These are phyloP conservation scores for Zaprionus gabonicus DNA, from an alignment of 1,140 invertebrate species.

Conservation along the genomic window DNA sequence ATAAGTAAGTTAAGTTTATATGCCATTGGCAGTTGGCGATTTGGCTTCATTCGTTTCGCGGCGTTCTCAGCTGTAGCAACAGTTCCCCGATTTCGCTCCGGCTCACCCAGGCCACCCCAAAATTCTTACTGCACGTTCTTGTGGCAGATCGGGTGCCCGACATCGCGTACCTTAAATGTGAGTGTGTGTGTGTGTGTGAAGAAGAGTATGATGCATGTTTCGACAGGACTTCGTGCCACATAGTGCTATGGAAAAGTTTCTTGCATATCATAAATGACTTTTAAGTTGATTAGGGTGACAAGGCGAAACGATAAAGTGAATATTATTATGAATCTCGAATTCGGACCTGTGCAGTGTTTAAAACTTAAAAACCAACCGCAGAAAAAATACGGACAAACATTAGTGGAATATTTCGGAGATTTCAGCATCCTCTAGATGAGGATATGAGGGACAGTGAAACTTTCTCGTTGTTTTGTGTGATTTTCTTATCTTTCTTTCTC, in stretches of 20 bases:
- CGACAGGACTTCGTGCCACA: conserved; percentile 18
- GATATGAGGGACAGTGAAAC: not conserved
- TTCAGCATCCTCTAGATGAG: not conserved
- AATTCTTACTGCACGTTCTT: not conserved
- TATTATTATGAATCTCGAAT: conserved; percentile 12
- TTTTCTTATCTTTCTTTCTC: conserved; percentile 1
- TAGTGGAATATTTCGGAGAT: not conserved
- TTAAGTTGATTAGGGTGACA: not conserved
- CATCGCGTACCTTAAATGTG: conserved; percentile 25
- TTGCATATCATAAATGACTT: conserved; percentile 34
- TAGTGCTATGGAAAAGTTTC: conserved; percentile 57
- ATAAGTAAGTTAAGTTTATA: conserved; percentile 63
- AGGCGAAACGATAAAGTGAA: conserved; percentile 29
- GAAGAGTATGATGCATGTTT: not conserved
- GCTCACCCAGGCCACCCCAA: conserved; percentile 1
- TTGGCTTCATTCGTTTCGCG: conserved; percentile 78
- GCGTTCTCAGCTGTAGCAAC: conserved; percentile 67
- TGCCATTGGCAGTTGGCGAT: conserved; percentile 72
- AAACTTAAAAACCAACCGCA: not conserved
- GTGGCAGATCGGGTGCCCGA: conserved; percentile 21
- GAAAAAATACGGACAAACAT: not conserved
- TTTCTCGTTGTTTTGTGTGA: conserved; percentile 20
- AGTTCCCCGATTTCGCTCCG: conserved; percentile 45
- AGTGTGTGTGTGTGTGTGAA: conserved; percentile 27
- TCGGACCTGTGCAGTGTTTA: conserved; percentile 16